A percentile compares a stretch with the other conserved stretches of the same genome.
phyloP scores from a whole-genome alignment of 1,140 invertebrate species.

The Lordiphosa collinella region DNA sequence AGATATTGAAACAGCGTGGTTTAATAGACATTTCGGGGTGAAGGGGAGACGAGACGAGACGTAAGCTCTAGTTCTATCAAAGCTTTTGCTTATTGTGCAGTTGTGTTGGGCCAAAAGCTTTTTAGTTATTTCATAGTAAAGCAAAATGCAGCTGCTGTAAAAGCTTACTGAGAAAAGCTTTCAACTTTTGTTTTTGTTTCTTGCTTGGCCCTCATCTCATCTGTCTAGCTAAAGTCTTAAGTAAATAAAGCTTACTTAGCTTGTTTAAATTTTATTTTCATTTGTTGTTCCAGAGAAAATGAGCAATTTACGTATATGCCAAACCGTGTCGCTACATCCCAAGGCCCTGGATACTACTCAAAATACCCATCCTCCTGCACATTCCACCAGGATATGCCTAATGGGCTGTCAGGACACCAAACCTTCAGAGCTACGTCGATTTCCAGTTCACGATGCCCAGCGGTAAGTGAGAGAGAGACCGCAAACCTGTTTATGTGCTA shows the following conservation, averaged over 20 bases:
- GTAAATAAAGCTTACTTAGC: not conserved
- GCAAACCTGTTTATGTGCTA: slow-evolving; percentile 47
- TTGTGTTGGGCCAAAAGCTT: too few species aligned
- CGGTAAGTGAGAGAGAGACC: slow-evolving; percentile 41
- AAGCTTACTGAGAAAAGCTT: not conserved
- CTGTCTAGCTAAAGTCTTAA: not conserved
- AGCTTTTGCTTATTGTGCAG: slow-evolving; percentile 8
- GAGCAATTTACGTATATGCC: slow-evolving; percentile 47
- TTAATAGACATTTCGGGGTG: too few species aligned
- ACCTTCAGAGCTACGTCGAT: slow-evolving; percentile 49
- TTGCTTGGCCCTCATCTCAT: slow-evolving; percentile 1
- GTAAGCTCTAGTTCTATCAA: slow-evolving; percentile 27
- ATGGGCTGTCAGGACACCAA: slow-evolving; percentile 45
- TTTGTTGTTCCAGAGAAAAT: slow-evolving; percentile 17
- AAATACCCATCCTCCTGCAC: too few species aligned
- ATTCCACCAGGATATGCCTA: slow-evolving; percentile 37
- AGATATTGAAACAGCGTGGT: too few species aligned
- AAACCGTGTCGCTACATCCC: slow-evolving; percentile 52
- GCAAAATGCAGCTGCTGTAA: too few species aligned
- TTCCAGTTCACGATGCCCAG: slow-evolving; percentile 49
- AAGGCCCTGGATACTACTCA: not conserved
- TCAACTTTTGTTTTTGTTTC: slow-evolving; percentile 2
- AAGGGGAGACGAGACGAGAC: not conserved
- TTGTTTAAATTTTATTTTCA: not conserved
- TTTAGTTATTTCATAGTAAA: too few species aligned